Conservation (phyloP, 92 coral and sea anemone species). For the Desmophyllum pertusum region DNA sequence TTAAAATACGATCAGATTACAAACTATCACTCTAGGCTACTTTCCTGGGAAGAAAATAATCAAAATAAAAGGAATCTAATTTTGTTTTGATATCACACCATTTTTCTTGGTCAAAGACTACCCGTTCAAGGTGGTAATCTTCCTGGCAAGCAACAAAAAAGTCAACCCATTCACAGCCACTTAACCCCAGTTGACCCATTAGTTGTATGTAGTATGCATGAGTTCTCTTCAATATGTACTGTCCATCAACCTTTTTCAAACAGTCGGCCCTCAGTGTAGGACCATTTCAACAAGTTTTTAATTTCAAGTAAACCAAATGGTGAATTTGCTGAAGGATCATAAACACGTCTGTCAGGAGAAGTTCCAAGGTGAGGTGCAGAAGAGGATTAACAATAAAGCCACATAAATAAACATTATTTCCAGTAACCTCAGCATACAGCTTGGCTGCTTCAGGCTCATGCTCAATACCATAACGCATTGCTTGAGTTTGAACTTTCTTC, state of each 20-base stretch:
- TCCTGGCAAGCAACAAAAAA: constrained; percentile 1
- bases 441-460: constrained; percentile 35
- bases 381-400: constrained; percentile 38
- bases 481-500: constrained; percentile 12
- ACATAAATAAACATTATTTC: constrained; percentile 17
- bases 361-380: constrained; percentile 34
- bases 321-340: constrained; percentile 19
- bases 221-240: background rate
- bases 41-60: too few species aligned
- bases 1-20: background rate
- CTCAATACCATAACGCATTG: constrained; percentile 45
- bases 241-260: background rate
- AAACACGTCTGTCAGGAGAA: constrained; percentile 40
- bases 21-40: too few species aligned
- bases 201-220: too few species aligned
- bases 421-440: background rate
- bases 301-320: constrained; percentile 32
- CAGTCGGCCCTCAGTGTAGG: constrained; percentile 16
- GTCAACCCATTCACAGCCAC: constrained; percentile 8
- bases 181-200: too few species aligned
- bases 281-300: background rate
- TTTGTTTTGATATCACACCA: constrained; percentile 8
- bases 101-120: constrained; percentile 2
- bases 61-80: background rate
- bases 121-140: background rate